Evolutionary conservation across 1,140 invertebrate species (phyloP), one percentile per base, ranked within the genome.

Genomic region (Pteromalus puparum): DNA sequence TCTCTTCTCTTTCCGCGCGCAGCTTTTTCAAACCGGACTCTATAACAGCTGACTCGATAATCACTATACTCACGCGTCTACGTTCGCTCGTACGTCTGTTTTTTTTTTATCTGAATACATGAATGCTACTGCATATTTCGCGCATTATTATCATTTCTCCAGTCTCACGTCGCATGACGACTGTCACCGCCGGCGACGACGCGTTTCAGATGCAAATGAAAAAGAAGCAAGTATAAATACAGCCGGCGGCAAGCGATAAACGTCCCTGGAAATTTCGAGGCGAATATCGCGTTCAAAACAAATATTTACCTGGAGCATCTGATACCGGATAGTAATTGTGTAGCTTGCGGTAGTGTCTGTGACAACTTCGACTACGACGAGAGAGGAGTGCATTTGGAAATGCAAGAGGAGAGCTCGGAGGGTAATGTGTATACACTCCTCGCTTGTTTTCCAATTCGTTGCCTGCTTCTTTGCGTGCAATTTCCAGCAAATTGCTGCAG

Each of bases 41-140:
- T n/a, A 18, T 61, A 61, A 42, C 81, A 67, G 53, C n/a, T 76
- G 53, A 82, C 73, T 76, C 75, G 26, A 82, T 82, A 82, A 82
- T 76, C 21, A 76, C 75, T 68, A 15, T 30, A 9, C 28, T n/a
- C n/a, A n/a, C n/a, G n/a, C n/a, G n/a, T n/a, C n/a, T n/a, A 3
- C 18, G 5, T 0, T 61, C 15, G 6, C 6, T 61, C 21, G 9
- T 21, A n/a, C 15, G 48, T 53, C 24, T 72, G 30, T 72, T 72
- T 72, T 72, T 72, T 72, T 72, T 72, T 34, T 72, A 30, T 72
- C 28, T 0, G 13, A 53, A 53, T 18, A 53, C 15, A 5, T 12
- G 15, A 15, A 48, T 15, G 9, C 46, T 13, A 1, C 12, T n/a
- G 13, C 15, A 48, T 48, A 67, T 67, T 67, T n/a, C n/a, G 24